Base-by-base conservation (phyloP, 1,140 invertebrate genomes). In the Pseudomyrmex concolor region DNA sequence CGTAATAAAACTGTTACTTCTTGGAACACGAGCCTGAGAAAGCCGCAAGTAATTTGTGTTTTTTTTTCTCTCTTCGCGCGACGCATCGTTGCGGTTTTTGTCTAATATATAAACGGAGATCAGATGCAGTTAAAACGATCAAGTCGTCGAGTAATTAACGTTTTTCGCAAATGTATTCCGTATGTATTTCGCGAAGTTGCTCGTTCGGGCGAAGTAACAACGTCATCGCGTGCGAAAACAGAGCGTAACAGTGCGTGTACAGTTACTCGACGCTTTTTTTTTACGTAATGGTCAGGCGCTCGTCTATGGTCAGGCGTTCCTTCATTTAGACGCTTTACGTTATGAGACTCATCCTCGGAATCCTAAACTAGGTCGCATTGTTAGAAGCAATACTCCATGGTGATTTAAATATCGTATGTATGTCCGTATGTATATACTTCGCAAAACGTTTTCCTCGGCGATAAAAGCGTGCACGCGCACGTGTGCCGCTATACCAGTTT, bases 361-460 rank as follows among this genome's bases (percentile, higher is more conserved):
- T 25, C 17, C 43, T 17, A 60, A 83, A 86, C 66, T 67, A 17
- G 84, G 84, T 86, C 84, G 77, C n/a, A 63, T 86, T 34, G 50
- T 83, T 73, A 25, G 57, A 15, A 50, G n/a, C 43, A 70, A 19
- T 5, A 10, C 5, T 34, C 54, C 19, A 50, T 12, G n/a, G 64
- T 10, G 15, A 12, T 57, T 51, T 63, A 86, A 48, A 72, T 67
- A 34, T 34, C 34, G 34, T 34, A 34, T 0, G 5, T 34, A 34
- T 34, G 5, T 34, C 4, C 25, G 34, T 34, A 5, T 57, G 22
- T 3, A 15, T 19, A 25, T 15, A 83, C 76, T 55, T 50, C 10
- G 48, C 19, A n/a, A 3, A 82, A 43, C 55, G n/a, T 86, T 62
- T 77, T 77, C 17, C 17, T 45, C 51, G 8, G 48, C 22, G 68